Percentiles rank a stretch among this genome's conserved stretches.
Evolutionary conservation across 2,797 vertebrate species (phyloP).

Genomic region (Sebastes diploproa): DNA sequence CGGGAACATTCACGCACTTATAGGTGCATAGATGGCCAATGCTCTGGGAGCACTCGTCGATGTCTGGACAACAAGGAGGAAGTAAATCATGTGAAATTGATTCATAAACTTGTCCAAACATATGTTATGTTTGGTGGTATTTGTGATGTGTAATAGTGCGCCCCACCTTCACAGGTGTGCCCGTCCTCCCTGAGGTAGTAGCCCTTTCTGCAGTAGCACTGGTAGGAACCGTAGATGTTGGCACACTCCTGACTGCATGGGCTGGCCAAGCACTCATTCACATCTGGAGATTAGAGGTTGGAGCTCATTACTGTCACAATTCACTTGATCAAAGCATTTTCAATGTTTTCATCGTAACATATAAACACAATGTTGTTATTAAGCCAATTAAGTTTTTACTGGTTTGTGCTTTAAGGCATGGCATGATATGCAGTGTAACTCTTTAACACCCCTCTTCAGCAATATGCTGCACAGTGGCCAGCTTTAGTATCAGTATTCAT

Average conservation of each 20-base stretch:
- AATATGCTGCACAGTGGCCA: constrained; percentile 12
- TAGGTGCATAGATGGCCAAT: constrained; percentile 92
- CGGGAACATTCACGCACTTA: constrained; percentile 92
- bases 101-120: constrained; percentile 1
- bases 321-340: constrained; percentile 48
- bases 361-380: constrained; percentile 57
- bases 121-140: background rate
- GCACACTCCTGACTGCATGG: constrained; percentile 97
- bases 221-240: constrained; percentile 97
- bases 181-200: constrained; percentile 94
- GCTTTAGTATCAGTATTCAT: constrained; percentile 12
- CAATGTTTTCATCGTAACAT: constrained; percentile 35
- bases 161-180: constrained; percentile 90
- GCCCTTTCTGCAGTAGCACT: constrained; percentile 96
- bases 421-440: constrained; percentile 9
- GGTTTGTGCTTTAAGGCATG: constrained; percentile 35
- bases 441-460: background rate
- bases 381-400: constrained; percentile 57
- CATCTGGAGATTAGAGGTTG: constrained; percentile 81
- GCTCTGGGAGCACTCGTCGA: constrained; percentile 92
- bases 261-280: constrained; percentile 91
- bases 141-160: background rate
- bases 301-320: constrained; percentile 55
- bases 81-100: background rate
- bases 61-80: constrained; percentile 80